These are phyloP conservation scores for Brenthis ino DNA, from an alignment of 2,888 invertebrate genomes.

Conservation along the genomic window DNA sequence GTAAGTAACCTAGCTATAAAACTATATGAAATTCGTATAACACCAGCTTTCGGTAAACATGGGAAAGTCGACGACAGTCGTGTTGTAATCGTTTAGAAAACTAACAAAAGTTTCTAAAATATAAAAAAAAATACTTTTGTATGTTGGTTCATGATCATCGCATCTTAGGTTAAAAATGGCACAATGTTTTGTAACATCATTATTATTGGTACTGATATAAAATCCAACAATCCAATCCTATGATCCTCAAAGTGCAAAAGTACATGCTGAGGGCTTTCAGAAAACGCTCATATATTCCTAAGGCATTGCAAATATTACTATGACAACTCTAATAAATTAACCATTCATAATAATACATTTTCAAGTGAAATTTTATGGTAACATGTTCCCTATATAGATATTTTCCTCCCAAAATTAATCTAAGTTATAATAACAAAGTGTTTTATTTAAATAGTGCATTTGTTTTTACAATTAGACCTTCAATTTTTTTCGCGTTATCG, in stretches of 20 bases:
- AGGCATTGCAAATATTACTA: slow-evolving; percentile 5
- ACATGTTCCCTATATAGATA: slow-evolving; percentile 2
- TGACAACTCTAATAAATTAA: background rate
- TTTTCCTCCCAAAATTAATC: background rate
- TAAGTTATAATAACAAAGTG: slow-evolving; percentile 14
- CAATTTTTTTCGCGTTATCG: background rate
- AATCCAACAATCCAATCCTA: too few relatives aligned
- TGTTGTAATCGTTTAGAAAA: background rate
- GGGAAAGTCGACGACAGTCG: slow-evolving; percentile 13
- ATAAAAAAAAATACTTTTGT: too few relatives aligned
- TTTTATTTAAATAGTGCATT: slow-evolving; percentile 9
- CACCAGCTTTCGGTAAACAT: slow-evolving; percentile 21
- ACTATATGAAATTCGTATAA: slow-evolving; percentile 31
- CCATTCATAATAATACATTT: slow-evolving; percentile 7
- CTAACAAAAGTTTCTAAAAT: background rate
- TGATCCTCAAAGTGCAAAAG: too few relatives aligned
- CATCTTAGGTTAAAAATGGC: slow-evolving; percentile 43
- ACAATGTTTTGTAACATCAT: slow-evolving; percentile 14
- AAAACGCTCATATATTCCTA: slow-evolving; percentile 4
- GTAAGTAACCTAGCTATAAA: slow-evolving; percentile 22
- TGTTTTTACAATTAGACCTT: background rate
- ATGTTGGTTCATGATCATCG: slow-evolving; percentile 10
- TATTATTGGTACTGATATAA: too few relatives aligned
- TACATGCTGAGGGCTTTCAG: background rate
- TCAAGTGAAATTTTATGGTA: slow-evolving; percentile 10